phyloP scores from a whole-genome alignment of 2,113 vertebrate genomes.

The Colinus virginianus region DNA sequence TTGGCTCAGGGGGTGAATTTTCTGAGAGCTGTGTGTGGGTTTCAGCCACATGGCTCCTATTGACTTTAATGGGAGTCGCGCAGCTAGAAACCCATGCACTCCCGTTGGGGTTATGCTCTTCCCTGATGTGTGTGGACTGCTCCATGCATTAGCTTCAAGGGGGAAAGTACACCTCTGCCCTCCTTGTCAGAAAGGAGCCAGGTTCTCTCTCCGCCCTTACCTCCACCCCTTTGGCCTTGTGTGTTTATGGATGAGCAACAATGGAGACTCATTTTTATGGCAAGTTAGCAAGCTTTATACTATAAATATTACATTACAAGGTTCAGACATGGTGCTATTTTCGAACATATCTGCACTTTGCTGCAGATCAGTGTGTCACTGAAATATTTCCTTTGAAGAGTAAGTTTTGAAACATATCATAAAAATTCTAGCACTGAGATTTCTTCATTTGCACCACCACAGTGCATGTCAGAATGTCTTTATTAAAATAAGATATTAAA shows the following conservation, averaged over 20 bases:
- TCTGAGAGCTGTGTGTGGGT: constrained; percentile 41
- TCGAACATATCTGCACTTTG: constrained; percentile 19
- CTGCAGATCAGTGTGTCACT: constrained; percentile 36
- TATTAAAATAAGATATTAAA: constrained; percentile 34
- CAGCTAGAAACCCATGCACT: background rate
- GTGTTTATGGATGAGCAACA: constrained; percentile 46
- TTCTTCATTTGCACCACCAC: background rate
- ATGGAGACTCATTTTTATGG: constrained; percentile 56
- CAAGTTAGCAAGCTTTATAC: constrained; percentile 44
- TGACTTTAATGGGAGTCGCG: constrained; percentile 37
- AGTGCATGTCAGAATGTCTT: background rate
- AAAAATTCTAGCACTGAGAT: constrained; percentile 19
- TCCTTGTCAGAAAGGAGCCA: constrained; percentile 14
- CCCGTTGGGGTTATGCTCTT: constrained; percentile 1
- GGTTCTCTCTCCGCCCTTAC: background rate
- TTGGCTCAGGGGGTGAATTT: constrained; percentile 50
- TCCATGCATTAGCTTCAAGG: background rate
- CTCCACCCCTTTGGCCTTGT: constrained; percentile 18
- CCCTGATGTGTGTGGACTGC: background rate
- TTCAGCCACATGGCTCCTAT: constrained; percentile 61
- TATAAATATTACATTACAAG: constrained; percentile 59
- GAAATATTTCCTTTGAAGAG: constrained; percentile 53
- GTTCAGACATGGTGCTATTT: constrained; percentile 20
- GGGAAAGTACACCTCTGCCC: constrained; percentile 21
- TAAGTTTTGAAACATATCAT: constrained; percentile 31